A percentile compares a stretch with the other conserved stretches of the same genome.
Evolutionary conservation across 2,113 vertebrate species (phyloP).

Genomic region (Eleginops maclovinus): DNA sequence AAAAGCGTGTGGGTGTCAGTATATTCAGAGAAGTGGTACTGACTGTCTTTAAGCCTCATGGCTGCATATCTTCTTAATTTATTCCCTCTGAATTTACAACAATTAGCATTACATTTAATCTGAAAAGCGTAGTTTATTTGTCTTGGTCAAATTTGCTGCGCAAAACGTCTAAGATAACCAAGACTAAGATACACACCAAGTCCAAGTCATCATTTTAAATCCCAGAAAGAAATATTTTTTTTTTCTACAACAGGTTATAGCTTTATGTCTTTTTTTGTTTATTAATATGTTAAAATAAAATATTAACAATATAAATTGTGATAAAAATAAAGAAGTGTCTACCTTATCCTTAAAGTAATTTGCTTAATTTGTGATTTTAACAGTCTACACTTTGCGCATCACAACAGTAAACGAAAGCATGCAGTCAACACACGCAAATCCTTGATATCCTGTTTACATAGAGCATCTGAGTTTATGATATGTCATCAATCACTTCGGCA

Average conservation of each 20-base stretch:
- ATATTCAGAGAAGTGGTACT: not conserved
- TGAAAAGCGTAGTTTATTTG: constrained; percentile 82
- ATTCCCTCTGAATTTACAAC: not conserved
- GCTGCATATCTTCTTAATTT: not conserved
- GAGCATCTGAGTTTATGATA: not conserved
- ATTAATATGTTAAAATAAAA: not conserved
- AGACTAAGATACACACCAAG: no score
- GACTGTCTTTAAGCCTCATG: not conserved
- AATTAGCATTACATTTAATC: constrained; percentile 88
- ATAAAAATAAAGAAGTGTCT: not conserved
- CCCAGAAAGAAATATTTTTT: not conserved
- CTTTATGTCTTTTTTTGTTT: not conserved
- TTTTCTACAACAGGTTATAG: not conserved
- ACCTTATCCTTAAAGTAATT: not conserved
- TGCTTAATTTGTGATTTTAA: not conserved
- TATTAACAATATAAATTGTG: not conserved
- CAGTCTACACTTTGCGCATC: not conserved
- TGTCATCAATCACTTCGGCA: constrained; percentile 38
- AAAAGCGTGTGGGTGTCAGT: not conserved
- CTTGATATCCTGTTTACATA: not conserved
- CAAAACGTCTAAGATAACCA: not conserved
- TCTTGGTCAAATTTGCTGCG: constrained; percentile 84
- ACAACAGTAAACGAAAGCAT: not conserved
- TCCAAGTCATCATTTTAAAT: not conserved
- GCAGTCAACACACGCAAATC: not conserved